Evolutionary conservation across 2,888 invertebrate genomes (phyloP).

Genomic region (Geophilus truncorum): DNA sequence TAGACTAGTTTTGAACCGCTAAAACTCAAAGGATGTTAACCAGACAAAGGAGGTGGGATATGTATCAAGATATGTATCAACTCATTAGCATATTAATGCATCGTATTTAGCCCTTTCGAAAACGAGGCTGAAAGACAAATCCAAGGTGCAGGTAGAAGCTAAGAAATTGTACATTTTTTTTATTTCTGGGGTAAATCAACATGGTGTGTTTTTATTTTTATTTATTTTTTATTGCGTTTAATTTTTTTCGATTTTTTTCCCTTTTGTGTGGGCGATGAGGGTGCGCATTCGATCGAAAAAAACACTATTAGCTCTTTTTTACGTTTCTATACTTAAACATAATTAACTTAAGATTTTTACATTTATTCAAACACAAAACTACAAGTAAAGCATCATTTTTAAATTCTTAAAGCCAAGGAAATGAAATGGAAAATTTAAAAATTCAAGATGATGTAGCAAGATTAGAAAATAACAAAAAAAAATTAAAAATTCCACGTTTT

Average conservation of each 20-base stretch:
- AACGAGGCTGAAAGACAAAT: constrained; percentile 28
- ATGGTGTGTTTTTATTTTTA: neutral
- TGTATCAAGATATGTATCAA: constrained; percentile 30
- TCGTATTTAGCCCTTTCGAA: constrained; percentile 22
- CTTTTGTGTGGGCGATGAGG: no score
- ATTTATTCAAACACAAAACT: no score
- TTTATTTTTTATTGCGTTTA: neutral
- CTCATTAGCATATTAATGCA: constrained; percentile 31
- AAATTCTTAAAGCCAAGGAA: neutral
- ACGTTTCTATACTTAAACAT: no score
- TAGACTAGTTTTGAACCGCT: neutral
- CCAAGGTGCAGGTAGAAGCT: neutral
- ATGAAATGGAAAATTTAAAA: neutral
- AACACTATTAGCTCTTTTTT: no score
- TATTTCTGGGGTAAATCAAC: neutral
- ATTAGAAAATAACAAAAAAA: neutral
- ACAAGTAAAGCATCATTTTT: no score
- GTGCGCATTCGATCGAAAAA: no score
- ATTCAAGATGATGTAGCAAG: neutral
- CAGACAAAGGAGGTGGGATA: constrained; percentile 28
- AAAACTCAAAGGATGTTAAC: neutral
- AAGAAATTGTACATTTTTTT: neutral
- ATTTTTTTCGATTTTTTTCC: neutral
- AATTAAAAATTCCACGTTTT: no score
- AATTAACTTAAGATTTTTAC: no score